Percentiles rank a stretch among this genome's conserved stretches.
Conservation (phyloP, 2,888 invertebrate species). For the Brachypterus glaber region DNA sequence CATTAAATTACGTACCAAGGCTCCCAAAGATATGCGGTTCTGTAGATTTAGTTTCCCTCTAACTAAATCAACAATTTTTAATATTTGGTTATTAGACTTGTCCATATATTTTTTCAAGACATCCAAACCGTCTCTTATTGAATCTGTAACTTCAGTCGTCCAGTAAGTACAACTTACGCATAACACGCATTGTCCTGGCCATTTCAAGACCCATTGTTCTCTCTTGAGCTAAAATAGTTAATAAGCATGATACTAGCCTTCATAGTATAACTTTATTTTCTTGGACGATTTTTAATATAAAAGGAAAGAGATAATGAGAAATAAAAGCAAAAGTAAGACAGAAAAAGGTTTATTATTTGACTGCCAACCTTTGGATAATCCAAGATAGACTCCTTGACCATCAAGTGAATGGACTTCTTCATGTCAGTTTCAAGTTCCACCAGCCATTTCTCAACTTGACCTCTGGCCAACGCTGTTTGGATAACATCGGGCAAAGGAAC, state of each 20-base stretch:
- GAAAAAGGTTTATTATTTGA: too few relatives aligned
- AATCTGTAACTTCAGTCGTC: slow-evolving; percentile 80
- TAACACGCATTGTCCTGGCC: slow-evolving; percentile 85
- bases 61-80: slow-evolving; percentile 73
- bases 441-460: slow-evolving; percentile 95
- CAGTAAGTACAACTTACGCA: slow-evolving; percentile 80
- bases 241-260: too few relatives aligned
- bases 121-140: slow-evolving; percentile 51
- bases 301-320: too few relatives aligned
- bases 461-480: slow-evolving; percentile 75
- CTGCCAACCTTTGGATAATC: slow-evolving; percentile 59
- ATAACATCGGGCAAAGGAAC: slow-evolving; percentile 68
- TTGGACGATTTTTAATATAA: too few relatives aligned
- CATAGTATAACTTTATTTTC: too few relatives aligned
- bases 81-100: slow-evolving; percentile 67
- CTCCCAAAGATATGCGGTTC: slow-evolving; percentile 81
- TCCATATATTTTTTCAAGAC: slow-evolving; percentile 57
- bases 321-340: too few relatives aligned
- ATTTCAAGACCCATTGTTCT: slow-evolving; percentile 74
- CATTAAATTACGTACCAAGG: too few relatives aligned
- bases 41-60: slow-evolving; percentile 78
- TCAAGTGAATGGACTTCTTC: slow-evolving; percentile 76
- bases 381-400: slow-evolving; percentile 58
- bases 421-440: slow-evolving; percentile 77
- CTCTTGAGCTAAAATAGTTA: too few relatives aligned